Base-by-base conservation (phyloP, 2,113 vertebrate species). In the Phaetusa simplex region DNA sequence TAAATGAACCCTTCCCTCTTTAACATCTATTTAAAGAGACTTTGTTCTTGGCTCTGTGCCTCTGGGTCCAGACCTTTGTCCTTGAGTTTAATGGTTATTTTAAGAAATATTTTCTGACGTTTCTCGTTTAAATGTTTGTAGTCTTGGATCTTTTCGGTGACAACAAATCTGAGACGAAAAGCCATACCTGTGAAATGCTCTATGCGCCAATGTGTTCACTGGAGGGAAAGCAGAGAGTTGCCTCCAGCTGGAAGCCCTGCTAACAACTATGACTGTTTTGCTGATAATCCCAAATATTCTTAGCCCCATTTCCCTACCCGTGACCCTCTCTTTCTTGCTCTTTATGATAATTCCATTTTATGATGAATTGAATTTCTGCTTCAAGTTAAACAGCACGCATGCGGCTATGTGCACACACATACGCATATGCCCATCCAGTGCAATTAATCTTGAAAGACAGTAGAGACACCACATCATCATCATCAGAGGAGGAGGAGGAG, bases 11-110 rank as follows among this genome's bases (percentile, higher is more conserved):
- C 55, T 59, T 88, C 84, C 95, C 93, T 93, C 38, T 93, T 95
- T 89, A 88, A 73, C 82, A 42, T 96, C 97, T 97, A 97, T 97
- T 97, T 98, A 97, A 95, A 97, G 96, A 97, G 76, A 70, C 82
- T 90, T 94, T 90, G 58, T 91, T 47, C 78, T 58, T 84, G 95
- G 92, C 66, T 40, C 43, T 30, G 23, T 67, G 92, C 90, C 50
- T 87, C 50, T 23, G 66, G 24, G 21, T 70, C 84, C 62, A 86
- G 77, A 67, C 58, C 47, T 86, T 93, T 93, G 90, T 72, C 93
- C 90, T 90, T 73, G 43, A 56, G 45, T 92, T 88, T 81, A 79
- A 59, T 59, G 71, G 90, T 94, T 96, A 87, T 95, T 95, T 96
- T 95, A 95, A 95, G 88, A 92, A 90, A 74, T 80, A 43, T 40